Evolutionary conservation across 2,888 invertebrate species (phyloP).

Genomic region (Sepioteuthis lessoniana): DNA sequence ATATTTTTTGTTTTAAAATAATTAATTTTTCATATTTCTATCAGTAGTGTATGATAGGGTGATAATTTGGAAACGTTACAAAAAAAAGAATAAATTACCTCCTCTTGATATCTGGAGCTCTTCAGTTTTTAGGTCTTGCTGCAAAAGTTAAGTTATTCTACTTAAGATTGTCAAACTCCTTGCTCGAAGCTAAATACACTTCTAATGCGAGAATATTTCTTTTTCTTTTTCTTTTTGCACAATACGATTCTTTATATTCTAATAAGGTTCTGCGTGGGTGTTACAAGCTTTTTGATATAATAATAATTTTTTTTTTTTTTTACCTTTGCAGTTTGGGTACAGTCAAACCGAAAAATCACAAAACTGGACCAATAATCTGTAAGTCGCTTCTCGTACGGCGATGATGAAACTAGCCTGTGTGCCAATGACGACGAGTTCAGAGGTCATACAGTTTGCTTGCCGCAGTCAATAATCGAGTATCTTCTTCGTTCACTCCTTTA

Average conservation of each 20-base stretch:
- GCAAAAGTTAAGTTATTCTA: background rate
- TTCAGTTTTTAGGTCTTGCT: background rate
- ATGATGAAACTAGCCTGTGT: slow-evolving; percentile 24
- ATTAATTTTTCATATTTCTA: background rate
- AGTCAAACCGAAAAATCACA: background rate
- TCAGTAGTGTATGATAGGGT: background rate
- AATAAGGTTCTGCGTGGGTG: background rate
- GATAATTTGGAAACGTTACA: background rate
- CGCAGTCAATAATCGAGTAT: slow-evolving; percentile 8
- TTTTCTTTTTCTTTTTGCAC: background rate
- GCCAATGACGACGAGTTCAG: slow-evolving; percentile 33
- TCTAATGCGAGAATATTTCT: background rate
- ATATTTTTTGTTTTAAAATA: too few species aligned
- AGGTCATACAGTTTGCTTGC: background rate
- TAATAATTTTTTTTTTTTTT: background rate
- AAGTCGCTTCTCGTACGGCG: background rate
- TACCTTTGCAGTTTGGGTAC: background rate
- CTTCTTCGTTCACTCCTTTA: background rate
- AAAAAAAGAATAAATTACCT: background rate
- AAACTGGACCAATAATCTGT: background rate
- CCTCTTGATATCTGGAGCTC: slow-evolving; percentile 11
- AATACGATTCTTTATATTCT: background rate
- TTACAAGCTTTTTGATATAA: background rate
- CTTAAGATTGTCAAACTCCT: background rate
- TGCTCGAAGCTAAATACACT: background rate